Evolutionary conservation across 2,113 vertebrate genomes (phyloP).

Genomic region (Sebastes fasciatus): DNA sequence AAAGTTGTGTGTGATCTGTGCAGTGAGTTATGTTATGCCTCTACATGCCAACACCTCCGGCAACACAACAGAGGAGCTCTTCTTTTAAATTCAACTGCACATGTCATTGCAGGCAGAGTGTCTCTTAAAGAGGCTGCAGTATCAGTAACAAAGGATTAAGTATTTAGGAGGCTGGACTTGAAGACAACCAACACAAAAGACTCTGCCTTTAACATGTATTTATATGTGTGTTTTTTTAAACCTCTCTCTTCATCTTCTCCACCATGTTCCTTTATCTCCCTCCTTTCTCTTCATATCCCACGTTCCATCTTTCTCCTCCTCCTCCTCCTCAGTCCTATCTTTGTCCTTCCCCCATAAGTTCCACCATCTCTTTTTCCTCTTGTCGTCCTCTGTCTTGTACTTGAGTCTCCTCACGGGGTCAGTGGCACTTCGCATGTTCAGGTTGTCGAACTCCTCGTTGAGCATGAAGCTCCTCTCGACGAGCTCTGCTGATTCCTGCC

Average conservation of each 20-base stretch:
- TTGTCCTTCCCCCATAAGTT: constrained; percentile 43
- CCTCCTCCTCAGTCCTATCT: constrained; percentile 23
- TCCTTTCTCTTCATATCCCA: constrained; percentile 53
- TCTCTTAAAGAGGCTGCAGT: not conserved
- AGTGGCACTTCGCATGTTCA: constrained; percentile 83
- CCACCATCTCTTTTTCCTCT: constrained; percentile 79
- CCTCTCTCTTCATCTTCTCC: constrained; percentile 45
- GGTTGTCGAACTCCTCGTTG: constrained; percentile 87
- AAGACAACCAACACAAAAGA: constrained; percentile 11
- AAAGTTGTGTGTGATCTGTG: not conserved
- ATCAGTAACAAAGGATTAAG: not conserved
- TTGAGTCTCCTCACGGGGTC: constrained; percentile 89
- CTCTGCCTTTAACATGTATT: not conserved
- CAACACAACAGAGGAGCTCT: not conserved
- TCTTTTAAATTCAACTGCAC: not conserved
- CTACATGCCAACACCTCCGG: not conserved
- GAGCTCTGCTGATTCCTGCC: constrained; percentile 90
- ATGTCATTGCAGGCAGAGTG: not conserved
- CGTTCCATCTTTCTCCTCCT: constrained; percentile 20
- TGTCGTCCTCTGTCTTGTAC: constrained; percentile 88
- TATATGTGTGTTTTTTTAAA: not conserved
- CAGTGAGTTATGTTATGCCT: not conserved
- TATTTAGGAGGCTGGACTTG: not conserved
- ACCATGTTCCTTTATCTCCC: constrained; percentile 48
- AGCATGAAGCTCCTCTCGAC: constrained; percentile 90